Evolutionary conservation across 2,797 vertebrate species (phyloP).

Genomic region (Pampus argenteus): DNA sequence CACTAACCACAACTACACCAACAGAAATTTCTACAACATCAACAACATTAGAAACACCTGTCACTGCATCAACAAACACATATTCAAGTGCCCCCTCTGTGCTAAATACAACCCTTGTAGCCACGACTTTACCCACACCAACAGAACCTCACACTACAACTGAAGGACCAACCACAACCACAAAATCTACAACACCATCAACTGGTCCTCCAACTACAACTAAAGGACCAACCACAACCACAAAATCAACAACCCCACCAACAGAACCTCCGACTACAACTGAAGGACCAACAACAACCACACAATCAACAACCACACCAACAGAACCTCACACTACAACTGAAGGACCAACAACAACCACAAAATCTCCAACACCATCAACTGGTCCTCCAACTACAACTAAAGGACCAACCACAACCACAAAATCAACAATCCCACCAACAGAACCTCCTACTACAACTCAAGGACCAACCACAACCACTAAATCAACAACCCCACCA

Average conservation of each 20-base stretch:
- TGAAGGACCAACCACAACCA: neutral
- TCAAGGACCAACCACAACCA: neutral
- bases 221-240: neutral
- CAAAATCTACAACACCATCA: neutral
- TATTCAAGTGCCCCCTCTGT: no score
- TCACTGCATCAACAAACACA: no score
- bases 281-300: no score
- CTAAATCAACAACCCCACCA: neutral
- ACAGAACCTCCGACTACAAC: no score
- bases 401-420: neutral
- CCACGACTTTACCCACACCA: no score
- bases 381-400: neutral
- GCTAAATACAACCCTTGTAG: no score
- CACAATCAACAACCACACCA: no score
- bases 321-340: neutral
- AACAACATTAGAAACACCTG: no score
- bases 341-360: neutral
- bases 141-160: slow-evolving; percentile 5
- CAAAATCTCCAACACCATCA: neutral
- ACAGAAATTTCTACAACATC: no score
- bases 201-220: neutral
- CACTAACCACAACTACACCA: no score
- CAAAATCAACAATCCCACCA: slow-evolving; percentile 1
- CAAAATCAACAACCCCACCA: neutral
- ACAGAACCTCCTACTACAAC: neutral